Percentiles rank a stretch among this genome's conserved stretches.
Evolutionary conservation across 1,140 invertebrate species (phyloP).

Genomic region (Platorchestia sp.): DNA sequence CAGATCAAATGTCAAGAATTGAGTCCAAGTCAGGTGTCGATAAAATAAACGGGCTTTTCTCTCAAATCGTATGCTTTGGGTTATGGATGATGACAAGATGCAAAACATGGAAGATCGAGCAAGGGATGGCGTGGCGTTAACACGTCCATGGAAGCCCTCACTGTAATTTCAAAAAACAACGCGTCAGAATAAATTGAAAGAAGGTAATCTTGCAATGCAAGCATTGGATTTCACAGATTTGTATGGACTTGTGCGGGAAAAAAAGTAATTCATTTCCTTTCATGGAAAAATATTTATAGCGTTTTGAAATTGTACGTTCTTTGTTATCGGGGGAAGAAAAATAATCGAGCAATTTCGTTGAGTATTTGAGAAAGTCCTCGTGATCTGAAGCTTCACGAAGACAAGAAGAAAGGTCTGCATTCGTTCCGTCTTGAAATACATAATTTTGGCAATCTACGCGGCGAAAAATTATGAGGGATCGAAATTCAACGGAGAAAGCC

Average conservation of each 20-base stretch:
- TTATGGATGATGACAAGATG: conserved; percentile 54
- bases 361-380: not conserved
- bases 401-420: not conserved
- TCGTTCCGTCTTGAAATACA: not conserved
- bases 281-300: too few species aligned
- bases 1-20: conserved; percentile 45
- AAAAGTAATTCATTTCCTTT: too few species aligned
- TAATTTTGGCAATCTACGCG: not conserved
- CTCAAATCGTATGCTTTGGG: conserved; percentile 38
- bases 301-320: not conserved
- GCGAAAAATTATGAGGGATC: not conserved
- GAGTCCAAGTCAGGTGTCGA: conserved; percentile 32
- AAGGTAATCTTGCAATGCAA: not conserved
- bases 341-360: not conserved
- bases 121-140: not conserved
- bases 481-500: not conserved
- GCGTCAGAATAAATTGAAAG: not conserved
- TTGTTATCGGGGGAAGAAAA: not conserved
- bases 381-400: not conserved
- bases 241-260: not conserved
- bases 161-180: not conserved
- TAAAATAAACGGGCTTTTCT: conserved; percentile 45
- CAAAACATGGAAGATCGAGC: conserved; percentile 37
- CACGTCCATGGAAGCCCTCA: not conserved
- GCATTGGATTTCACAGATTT: not conserved